Evolutionary conservation across 2,888 invertebrate genomes (phyloP), one percentile per base, ranked within the genome.

Genomic region (Pocota personata): DNA sequence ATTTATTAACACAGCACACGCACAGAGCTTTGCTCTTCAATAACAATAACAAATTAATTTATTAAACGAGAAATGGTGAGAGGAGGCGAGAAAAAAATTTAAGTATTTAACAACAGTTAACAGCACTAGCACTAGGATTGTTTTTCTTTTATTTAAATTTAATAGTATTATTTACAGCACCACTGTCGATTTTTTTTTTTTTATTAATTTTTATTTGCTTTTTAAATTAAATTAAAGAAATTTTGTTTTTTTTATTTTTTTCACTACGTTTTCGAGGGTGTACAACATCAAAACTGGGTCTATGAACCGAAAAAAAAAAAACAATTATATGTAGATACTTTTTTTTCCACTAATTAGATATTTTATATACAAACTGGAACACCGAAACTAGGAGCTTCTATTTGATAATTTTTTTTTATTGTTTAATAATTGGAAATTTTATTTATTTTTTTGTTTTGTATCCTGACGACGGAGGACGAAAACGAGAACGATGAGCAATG

Each of bases 271-370:
- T 72, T 78, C 66, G 69, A 80, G 71, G 82, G 76, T 80, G 67
- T 77, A 86, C 86, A 86, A 86, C 86, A 86, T 86, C 86, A 86
- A 86, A 86, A 86, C 82, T 86, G 57, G 73, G 67, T 19, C 21
- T 75, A 48, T 55, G n/a, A 67, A 76, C 58, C 30, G 35, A 77
- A 71, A 48, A 75, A 57, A 35, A 76, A 76, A 64, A 46, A 14
- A 50, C n/a, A 27, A 32, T 19, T 52, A 43, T 48, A 27, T 76
- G 46, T 76, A 16, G 32, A 66, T 73, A 66, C 58, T 72, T 62
- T 12, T 48, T 55, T 40, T 19, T 46, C 21, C 37, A 1, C 7
- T 62, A 57, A 1, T 43, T 35, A n/a, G 21, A 16, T 52, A 14
- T 7, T 19, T 69, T 75, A 75, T 75, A 16, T 83, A 83, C 73